Conservation (phyloP, 2,888 invertebrate genomes). For the Hartigia nigra region DNA sequence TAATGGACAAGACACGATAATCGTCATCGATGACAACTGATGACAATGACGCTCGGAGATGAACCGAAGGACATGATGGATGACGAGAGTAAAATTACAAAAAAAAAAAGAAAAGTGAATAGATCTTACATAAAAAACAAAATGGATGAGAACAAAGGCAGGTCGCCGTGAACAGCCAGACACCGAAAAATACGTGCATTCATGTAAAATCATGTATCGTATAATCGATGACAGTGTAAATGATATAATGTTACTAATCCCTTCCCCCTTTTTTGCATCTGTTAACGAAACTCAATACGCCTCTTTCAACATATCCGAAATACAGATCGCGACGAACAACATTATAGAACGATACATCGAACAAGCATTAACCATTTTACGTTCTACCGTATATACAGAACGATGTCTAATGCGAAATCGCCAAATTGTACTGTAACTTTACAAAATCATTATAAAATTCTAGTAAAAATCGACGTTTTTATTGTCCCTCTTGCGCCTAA, state of each 20-base stretch:
- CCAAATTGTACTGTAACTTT: background rate
- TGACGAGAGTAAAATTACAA: background rate
- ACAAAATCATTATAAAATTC: background rate
- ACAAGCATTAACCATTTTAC: background rate
- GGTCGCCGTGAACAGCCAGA: slow-evolving; percentile 43
- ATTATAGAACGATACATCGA: background rate
- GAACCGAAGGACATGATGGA: background rate
- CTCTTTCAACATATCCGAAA: background rate
- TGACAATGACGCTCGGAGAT: background rate
- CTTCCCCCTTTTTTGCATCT: background rate
- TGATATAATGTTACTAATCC: background rate
- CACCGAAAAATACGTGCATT: slow-evolving; percentile 46
- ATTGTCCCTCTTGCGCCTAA: background rate
- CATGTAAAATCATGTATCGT: slow-evolving; percentile 19
- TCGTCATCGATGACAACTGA: background rate
- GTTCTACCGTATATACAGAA: background rate
- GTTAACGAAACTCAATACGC: background rate
- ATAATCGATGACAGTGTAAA: slow-evolving; percentile 11
- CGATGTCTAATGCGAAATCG: background rate
- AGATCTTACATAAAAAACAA: background rate
- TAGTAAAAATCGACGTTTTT: background rate
- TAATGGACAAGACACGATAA: background rate
- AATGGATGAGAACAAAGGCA: slow-evolving; percentile 29
- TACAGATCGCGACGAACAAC: background rate
- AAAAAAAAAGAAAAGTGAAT: background rate